phyloP scores from a whole-genome alignment of 2,888 invertebrate species.

The Drosophila greeni region DNA sequence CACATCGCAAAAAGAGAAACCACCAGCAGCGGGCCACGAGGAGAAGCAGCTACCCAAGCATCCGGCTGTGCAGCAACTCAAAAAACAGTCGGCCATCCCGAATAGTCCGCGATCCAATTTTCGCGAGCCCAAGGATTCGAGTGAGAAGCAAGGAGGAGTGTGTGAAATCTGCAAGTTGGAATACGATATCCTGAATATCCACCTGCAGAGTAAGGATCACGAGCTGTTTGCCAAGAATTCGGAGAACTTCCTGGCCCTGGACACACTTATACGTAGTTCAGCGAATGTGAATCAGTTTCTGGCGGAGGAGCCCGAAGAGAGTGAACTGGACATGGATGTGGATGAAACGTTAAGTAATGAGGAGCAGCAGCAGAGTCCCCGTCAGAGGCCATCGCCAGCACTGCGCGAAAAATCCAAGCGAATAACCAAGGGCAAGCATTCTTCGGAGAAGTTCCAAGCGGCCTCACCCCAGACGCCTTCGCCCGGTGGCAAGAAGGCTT shows the following conservation, averaged over 20 bases:
- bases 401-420: constrained; percentile 75
- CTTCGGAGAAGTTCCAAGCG: constrained; percentile 73
- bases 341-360: constrained; percentile 38
- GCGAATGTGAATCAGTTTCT: constrained; percentile 85
- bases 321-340: constrained; percentile 49
- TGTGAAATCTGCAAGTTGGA: constrained; percentile 90
- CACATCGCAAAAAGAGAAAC: constrained; percentile 66
- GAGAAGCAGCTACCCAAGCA: constrained; percentile 32
- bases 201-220: constrained; percentile 87
- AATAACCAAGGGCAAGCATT: constrained; percentile 75
- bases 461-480: constrained; percentile 32
- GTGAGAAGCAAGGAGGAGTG: constrained; percentile 82
- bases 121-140: constrained; percentile 68
- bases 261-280: constrained; percentile 84
- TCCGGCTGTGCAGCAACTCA: constrained; percentile 28
- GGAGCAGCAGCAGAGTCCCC: constrained; percentile 40
- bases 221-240: constrained; percentile 86
- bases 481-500: constrained; percentile 6
- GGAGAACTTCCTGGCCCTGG: constrained; percentile 86
- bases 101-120: constrained; percentile 54
- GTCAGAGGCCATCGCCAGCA: constrained; percentile 64
- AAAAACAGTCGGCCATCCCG: constrained; percentile 25
- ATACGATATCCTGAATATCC: constrained; percentile 85
- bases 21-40: constrained; percentile 19
- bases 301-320: constrained; percentile 80